A percentile compares a stretch with the other conserved stretches of the same genome.
phyloP scores from a whole-genome alignment of 1,140 invertebrate genomes.

The Popillia japonica region DNA sequence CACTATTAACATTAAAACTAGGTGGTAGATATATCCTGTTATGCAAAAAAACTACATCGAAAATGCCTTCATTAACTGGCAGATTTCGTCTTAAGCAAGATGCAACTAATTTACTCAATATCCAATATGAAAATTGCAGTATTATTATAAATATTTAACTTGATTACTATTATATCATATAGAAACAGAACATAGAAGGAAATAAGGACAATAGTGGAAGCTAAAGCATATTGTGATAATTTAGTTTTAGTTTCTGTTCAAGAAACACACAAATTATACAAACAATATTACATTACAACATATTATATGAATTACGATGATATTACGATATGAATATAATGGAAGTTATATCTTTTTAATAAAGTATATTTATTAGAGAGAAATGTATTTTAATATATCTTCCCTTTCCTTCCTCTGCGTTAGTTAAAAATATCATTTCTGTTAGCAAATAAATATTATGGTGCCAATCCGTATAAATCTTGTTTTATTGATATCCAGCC shows the following conservation, averaged over 20 bases:
- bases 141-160: background rate
- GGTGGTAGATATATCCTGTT: too few species aligned
- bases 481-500: background rate
- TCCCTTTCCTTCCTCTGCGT: too few species aligned
- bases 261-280: background rate
- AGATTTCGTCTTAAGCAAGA: too few species aligned
- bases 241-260: slow-evolving; percentile 1
- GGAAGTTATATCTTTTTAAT: slow-evolving; percentile 12
- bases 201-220: background rate
- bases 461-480: too few species aligned
- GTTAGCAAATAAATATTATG: too few species aligned
- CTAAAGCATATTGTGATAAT: slow-evolving; percentile 10
- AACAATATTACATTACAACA: background rate
- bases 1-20: too few species aligned
- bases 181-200: background rate
- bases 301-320: background rate
- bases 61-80: background rate
- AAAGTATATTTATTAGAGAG: background rate
- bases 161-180: slow-evolving; percentile 8
- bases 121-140: background rate
- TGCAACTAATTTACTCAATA: too few species aligned
- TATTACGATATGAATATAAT: background rate
- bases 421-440: too few species aligned
- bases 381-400: too few species aligned
- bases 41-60: slow-evolving; percentile 3